Conservation (phyloP, 2,797 vertebrate genomes). For the Manis pentadactyla region DNA sequence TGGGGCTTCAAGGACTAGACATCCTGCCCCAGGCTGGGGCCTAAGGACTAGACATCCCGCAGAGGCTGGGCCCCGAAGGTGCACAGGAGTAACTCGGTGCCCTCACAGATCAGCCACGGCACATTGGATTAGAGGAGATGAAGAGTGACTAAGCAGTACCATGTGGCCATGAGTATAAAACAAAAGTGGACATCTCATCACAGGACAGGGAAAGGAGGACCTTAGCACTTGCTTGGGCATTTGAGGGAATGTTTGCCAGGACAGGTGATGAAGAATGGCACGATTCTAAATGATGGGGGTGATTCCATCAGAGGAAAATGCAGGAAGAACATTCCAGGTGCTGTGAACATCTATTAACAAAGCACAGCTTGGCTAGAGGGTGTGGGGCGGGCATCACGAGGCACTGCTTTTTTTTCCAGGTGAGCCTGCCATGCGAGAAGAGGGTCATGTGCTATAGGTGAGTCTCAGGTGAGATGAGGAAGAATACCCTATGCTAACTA, state of each 20-base stretch:
- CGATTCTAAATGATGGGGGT: background rate
- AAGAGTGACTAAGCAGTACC: no score
- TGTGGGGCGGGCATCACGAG: background rate
- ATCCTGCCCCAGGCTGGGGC: no score
- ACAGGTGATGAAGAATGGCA: no score
- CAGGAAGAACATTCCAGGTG: background rate
- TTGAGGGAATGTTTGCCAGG: background rate
- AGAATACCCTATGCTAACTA: background rate
- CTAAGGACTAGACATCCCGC: no score
- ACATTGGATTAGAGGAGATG: no score
- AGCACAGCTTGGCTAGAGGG: background rate
- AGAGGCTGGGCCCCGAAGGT: no score
- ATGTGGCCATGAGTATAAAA: background rate
- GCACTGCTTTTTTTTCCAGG: background rate
- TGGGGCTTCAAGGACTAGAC: no score
- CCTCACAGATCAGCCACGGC: no score
- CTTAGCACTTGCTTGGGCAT: background rate
- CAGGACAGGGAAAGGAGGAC: background rate
- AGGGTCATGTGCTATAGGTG: background rate
- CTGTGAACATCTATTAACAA: no score
- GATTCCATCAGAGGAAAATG: background rate
- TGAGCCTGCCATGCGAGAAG: background rate
- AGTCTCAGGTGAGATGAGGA: background rate
- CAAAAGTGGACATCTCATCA: background rate
- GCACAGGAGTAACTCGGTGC: no score